phyloP scores from a whole-genome alignment of 2,888 invertebrate genomes.

The Drosophila silvestris region DNA sequence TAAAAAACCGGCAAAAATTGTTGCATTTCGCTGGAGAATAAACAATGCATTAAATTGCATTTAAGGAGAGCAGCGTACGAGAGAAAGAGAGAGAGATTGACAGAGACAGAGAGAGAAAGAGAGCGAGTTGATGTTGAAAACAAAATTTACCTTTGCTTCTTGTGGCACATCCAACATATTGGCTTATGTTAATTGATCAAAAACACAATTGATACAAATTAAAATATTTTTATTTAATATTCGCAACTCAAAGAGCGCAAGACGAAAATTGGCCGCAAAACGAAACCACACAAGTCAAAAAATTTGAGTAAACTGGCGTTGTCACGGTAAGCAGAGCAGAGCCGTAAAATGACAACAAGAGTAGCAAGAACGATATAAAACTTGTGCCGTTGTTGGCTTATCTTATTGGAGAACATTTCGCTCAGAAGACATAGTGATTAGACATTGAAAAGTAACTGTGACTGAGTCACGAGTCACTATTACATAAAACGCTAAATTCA shows the following conservation, averaged over 20 bases:
- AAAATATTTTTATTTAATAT: conserved; percentile 6
- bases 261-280: conserved; percentile 1
- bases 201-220: conserved; percentile 14
- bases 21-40: conserved; percentile 59
- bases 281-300: conserved; percentile 37
- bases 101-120: background rate
- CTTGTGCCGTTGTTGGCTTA: conserved; percentile 33
- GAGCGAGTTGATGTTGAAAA: background rate
- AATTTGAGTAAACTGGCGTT: conserved; percentile 42
- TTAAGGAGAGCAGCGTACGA: background rate
- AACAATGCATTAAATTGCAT: conserved; percentile 37
- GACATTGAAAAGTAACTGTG: conserved; percentile 12
- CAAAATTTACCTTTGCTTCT: conserved; percentile 81
- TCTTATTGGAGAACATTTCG: conserved; percentile 50
- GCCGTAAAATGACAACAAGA: conserved; percentile 52
- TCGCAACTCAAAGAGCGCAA: conserved; percentile 4
- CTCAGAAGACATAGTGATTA: conserved; percentile 44
- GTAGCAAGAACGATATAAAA: conserved; percentile 52
- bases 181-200: conserved; percentile 19
- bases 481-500: background rate
- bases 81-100: background rate
- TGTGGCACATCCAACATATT: conserved; percentile 83
- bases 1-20: conserved; percentile 53
- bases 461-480: conserved; percentile 1
- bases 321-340: background rate